These are phyloP conservation scores for Danio albolineatus DNA, from an alignment of 2,797 vertebrate species.

Conservation along the genomic window DNA sequence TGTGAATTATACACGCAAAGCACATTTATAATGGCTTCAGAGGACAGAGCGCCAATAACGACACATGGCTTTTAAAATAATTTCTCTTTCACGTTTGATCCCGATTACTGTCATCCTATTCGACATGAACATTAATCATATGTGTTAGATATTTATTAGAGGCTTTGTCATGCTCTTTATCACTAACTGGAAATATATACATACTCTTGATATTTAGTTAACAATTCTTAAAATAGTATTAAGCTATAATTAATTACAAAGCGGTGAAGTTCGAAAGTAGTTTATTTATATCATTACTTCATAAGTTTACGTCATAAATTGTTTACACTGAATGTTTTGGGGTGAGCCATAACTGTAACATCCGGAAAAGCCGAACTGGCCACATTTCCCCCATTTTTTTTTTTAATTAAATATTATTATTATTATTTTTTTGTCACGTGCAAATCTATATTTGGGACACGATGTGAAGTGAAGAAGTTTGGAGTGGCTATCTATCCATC, in stretches of 20 bases:
- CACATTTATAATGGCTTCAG: slow-evolving; percentile 51
- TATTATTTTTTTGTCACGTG: slow-evolving; percentile 11
- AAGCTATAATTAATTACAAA: not conserved
- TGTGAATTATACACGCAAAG: slow-evolving; percentile 49
- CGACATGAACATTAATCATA: slow-evolving; percentile 32
- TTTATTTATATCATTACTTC: not conserved
- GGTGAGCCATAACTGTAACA: not conserved
- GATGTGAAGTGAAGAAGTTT: slow-evolving; percentile 37
- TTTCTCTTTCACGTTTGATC: slow-evolving; percentile 38
- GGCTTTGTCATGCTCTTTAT: not conserved
- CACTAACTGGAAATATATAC: too few species aligned
- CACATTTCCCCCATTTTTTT: slow-evolving; percentile 5
- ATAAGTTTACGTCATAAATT: not conserved
- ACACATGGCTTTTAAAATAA: slow-evolving; percentile 26
- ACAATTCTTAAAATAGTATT: too few species aligned
- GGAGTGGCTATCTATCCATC: slow-evolving; percentile 40
- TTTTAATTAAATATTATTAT: too few species aligned
- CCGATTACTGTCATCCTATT: slow-evolving; percentile 48
- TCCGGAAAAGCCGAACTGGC: not conserved
- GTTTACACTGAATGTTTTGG: not conserved
- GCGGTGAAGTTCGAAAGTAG: not conserved
- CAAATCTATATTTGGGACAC: slow-evolving; percentile 7
- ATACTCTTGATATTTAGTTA: too few species aligned
- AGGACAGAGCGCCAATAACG: slow-evolving; percentile 6
- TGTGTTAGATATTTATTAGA: not conserved